These are phyloP conservation scores for Rhea pennata DNA, from an alignment of 2,113 vertebrate genomes.

Conservation along the genomic window DNA sequence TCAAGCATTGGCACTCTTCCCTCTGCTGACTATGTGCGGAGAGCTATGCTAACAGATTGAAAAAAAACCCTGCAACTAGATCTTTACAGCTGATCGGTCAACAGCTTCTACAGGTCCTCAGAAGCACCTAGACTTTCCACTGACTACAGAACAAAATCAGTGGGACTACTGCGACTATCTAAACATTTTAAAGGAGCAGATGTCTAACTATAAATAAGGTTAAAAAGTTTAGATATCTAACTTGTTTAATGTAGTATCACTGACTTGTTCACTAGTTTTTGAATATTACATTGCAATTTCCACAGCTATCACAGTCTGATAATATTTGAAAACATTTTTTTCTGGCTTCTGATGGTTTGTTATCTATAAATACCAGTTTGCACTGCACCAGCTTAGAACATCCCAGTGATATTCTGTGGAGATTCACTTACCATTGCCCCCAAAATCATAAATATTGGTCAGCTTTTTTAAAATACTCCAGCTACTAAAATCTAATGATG, in stretches of 20 bases:
- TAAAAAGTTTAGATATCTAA: background rate
- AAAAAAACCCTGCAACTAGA: background rate
- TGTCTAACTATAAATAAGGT: background rate
- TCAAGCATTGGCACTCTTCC: background rate
- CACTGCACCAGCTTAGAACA: too few species aligned
- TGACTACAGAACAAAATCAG: background rate
- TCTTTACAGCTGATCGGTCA: background rate
- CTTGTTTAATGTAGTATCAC: accelerated
- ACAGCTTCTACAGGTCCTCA: background rate
- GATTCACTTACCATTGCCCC: background rate
- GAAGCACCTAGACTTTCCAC: background rate
- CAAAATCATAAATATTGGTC: background rate
- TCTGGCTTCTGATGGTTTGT: too few species aligned
- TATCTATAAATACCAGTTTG: too few species aligned
- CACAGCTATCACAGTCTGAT: background rate
- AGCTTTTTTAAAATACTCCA: background rate
- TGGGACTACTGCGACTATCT: background rate
- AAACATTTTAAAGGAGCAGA: background rate
- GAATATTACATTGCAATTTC: background rate
- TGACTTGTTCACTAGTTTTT: background rate
- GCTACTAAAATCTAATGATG: background rate
- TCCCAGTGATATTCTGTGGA: too few species aligned
- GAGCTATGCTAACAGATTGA: background rate
- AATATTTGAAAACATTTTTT: background rate
- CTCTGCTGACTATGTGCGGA: background rate